Evolutionary conservation across 2,797 vertebrate species (phyloP).

Genomic region (Nyctibius grandis): DNA sequence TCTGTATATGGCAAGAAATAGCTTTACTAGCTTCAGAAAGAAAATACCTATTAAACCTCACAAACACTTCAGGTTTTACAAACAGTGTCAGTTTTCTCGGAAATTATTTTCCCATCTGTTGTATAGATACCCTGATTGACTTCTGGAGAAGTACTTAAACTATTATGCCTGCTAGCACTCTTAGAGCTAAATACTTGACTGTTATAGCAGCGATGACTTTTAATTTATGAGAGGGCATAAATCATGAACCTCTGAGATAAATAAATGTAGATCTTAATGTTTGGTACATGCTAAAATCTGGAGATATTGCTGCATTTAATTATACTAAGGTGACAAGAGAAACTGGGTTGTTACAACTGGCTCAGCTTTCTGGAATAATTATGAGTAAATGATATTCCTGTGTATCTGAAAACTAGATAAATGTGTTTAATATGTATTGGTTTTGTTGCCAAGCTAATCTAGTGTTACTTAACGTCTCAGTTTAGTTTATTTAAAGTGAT

Average conservation of each 20-base stretch:
- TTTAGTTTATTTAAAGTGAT: background rate
- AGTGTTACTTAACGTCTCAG: background rate
- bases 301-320: background rate
- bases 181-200: background rate
- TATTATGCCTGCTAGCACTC: background rate
- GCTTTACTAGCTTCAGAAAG: background rate
- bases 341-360: background rate
- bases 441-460: background rate
- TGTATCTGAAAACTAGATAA: background rate
- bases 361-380: background rate
- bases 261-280: background rate
- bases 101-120: background rate
- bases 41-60: background rate
- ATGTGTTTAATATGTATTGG: background rate
- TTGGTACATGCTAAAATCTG: background rate
- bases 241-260: background rate
- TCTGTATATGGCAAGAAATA: background rate
- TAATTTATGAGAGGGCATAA: background rate
- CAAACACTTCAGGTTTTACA: constrained; percentile 13
- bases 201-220: background rate
- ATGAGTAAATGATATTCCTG: background rate
- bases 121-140: background rate
- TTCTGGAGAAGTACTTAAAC: constrained; percentile 1
- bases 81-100: constrained; percentile 17
- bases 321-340: background rate